Base-by-base conservation (phyloP, 2,113 vertebrate genomes). In the Leptocoma aspasia region DNA sequence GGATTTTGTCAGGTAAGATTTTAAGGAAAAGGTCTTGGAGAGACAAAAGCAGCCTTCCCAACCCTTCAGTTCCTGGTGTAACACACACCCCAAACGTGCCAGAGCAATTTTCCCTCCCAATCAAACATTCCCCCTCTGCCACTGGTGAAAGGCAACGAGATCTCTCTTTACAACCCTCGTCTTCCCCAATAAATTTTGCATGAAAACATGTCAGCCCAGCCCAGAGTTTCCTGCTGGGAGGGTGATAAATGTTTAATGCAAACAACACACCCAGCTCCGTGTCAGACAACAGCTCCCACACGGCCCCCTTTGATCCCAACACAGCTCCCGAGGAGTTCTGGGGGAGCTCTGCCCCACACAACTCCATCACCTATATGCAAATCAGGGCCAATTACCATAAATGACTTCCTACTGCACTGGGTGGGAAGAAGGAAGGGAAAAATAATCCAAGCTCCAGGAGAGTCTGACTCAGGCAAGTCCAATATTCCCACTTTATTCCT, bases 171-270 rank as follows among this genome's bases (percentile, higher is more conserved):
- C 98, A 98, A 97, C 89, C 84, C 98, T 98, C 95, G 87, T 98
- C 98, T 98, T 99, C 98, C 98, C 97, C 98, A 98, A 99, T 99
- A 98, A 99, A 99, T 99, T 98, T 99, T 99, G 99, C 99, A 99
- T 99, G 99, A 98, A 98, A 99, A 99, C 98, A 98, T 93, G 98
- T 97, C 98, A 98, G 96, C 93, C 97, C 97, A 98, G 98, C 98
- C 98, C 98, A 97, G 98, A 98, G 98, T 98, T 98, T 98, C 98
- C 98, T 99, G 99, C 99, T 99, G 99, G 98, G 99, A 98, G 98
- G 97, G 96, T 97, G 98, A 99, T 99, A 98, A 99, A 99, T 99
- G 99, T 99, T 99, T 99, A 99, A 99, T 99, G 99, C 98, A 98
- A 98, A 99, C 99, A 99, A 98, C 99, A 99, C 98, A 97, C 98